A percentile compares a stretch with the other conserved stretches of the same genome.
Evolutionary conservation across 2,797 vertebrate genomes (phyloP).

Genomic region (Leptoclinus maculatus): DNA sequence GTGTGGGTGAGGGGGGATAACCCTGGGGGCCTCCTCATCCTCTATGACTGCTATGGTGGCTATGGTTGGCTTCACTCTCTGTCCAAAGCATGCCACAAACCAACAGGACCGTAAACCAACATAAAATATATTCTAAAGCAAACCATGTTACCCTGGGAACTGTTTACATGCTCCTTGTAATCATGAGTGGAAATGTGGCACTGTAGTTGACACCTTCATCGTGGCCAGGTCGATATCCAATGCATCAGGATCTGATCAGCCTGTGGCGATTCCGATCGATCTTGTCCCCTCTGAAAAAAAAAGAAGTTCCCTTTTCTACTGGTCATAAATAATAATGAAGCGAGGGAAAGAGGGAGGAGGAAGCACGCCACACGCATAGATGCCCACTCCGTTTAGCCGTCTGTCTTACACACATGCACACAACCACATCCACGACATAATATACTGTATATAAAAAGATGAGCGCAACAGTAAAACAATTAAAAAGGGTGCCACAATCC

Average conservation of each 20-base stretch:
- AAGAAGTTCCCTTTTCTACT: constrained; percentile 54
- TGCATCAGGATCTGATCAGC: constrained; percentile 74
- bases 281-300: constrained; percentile 49
- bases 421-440: neutral
- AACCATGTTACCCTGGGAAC: constrained; percentile 70
- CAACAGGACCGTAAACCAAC: constrained; percentile 38
- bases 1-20: constrained; percentile 38
- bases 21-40: constrained; percentile 55
- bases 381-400: neutral
- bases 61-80: constrained; percentile 51
- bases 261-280: constrained; percentile 76
- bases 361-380: constrained; percentile 10
- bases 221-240: constrained; percentile 73
- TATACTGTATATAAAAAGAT: neutral
- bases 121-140: constrained; percentile 42
- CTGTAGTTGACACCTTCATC: constrained; percentile 78
- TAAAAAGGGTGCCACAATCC: neutral
- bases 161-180: constrained; percentile 44
- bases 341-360: constrained; percentile 44
- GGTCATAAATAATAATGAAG: constrained; percentile 85
- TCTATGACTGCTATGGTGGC: constrained; percentile 25
- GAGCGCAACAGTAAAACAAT: neutral
- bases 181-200: constrained; percentile 59
- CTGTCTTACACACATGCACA: neutral
- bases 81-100: constrained; percentile 16